A percentile compares a stretch with the other conserved stretches of the same genome.
Evolutionary conservation across 2,888 invertebrate species (phyloP).

Genomic region (Macrosoma leucophasiata): DNA sequence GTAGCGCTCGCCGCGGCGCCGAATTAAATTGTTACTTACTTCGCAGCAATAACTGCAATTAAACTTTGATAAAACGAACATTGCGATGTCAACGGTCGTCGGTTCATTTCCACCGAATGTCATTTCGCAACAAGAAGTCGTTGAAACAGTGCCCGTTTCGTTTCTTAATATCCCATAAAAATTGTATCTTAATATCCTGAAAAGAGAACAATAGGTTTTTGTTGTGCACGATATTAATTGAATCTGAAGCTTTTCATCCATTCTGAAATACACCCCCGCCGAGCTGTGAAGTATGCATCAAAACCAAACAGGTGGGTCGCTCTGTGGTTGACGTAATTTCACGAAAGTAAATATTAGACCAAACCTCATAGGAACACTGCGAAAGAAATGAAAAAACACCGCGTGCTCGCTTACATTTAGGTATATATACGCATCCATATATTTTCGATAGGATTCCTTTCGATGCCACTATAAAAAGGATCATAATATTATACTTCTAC

Average conservation of each 20-base stretch:
- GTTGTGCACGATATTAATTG: too few relatives aligned
- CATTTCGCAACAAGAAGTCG: too few relatives aligned
- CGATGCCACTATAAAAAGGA: slow-evolving; percentile 49
- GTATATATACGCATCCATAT: slow-evolving; percentile 29
- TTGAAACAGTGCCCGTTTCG: too few relatives aligned
- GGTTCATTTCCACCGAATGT: too few relatives aligned
- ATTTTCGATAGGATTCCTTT: slow-evolving; percentile 20
- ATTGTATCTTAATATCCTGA: slow-evolving; percentile 21
- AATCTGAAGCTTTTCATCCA: slow-evolving; percentile 39
- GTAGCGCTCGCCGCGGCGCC: slow-evolving; percentile 50
- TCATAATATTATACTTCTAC: slow-evolving; percentile 56
- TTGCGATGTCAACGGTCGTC: too few relatives aligned
- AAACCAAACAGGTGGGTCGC: slow-evolving; percentile 65
- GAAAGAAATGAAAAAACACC: slow-evolving; percentile 57
- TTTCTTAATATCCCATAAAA: too few relatives aligned
- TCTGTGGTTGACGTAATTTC: slow-evolving; percentile 62
- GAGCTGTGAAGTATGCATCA: slow-evolving; percentile 66
- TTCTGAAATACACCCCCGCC: slow-evolving; percentile 34
- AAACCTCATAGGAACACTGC: slow-evolving; percentile 55
- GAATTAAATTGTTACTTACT: slow-evolving; percentile 68
- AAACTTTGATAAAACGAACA: slow-evolving; percentile 56
- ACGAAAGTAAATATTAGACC: slow-evolving; percentile 63
- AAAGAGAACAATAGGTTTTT: slow-evolving; percentile 23
- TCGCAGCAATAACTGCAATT: slow-evolving; percentile 67
- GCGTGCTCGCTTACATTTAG: slow-evolving; percentile 38